Evolutionary conservation across 2,797 vertebrate genomes (phyloP).

Genomic region (Mallotus villosus): DNA sequence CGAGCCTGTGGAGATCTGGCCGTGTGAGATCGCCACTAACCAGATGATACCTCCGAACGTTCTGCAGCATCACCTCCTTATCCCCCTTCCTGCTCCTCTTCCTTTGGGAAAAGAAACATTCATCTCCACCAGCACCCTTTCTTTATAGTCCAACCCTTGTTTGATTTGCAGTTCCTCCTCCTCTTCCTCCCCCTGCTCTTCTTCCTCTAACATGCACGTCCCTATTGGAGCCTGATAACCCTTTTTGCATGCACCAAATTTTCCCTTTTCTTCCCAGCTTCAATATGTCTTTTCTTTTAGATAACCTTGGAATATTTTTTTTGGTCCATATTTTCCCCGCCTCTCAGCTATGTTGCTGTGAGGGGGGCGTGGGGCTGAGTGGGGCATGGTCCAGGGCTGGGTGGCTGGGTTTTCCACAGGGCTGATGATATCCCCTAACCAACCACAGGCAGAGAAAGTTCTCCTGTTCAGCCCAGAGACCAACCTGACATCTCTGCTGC

Average conservation of each 20-base stretch:
- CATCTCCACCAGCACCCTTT: constrained; percentile 44
- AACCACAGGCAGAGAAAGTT: constrained; percentile 87
- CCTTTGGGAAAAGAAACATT: constrained; percentile 64
- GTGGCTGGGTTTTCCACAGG: constrained; percentile 37
- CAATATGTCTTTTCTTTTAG: constrained; percentile 64
- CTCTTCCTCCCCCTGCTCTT: constrained; percentile 72
- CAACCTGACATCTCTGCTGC: constrained; percentile 85
- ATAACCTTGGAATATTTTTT: constrained; percentile 63
- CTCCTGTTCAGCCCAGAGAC: constrained; percentile 89
- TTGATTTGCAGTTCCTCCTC: constrained; percentile 90
- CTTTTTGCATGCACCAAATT: constrained; percentile 91
- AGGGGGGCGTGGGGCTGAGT: constrained; percentile 49
- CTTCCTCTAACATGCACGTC: constrained; percentile 93
- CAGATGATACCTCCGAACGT: constrained; percentile 74
- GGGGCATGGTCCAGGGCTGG: constrained; percentile 81
- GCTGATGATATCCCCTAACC: constrained; percentile 58
- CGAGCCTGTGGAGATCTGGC: constrained; percentile 66
- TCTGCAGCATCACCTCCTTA: constrained; percentile 71
- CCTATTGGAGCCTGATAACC: constrained; percentile 89
- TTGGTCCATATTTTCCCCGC: constrained; percentile 57
- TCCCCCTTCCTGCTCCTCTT: constrained; percentile 51
- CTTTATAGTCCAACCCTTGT: constrained; percentile 71
- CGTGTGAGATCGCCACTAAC: constrained; percentile 73
- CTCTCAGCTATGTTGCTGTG: constrained; percentile 38
- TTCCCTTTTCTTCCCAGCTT: constrained; percentile 65